Evolutionary conservation across 2,888 invertebrate species (phyloP).

Genomic region (Drosophila anomelani): DNA sequence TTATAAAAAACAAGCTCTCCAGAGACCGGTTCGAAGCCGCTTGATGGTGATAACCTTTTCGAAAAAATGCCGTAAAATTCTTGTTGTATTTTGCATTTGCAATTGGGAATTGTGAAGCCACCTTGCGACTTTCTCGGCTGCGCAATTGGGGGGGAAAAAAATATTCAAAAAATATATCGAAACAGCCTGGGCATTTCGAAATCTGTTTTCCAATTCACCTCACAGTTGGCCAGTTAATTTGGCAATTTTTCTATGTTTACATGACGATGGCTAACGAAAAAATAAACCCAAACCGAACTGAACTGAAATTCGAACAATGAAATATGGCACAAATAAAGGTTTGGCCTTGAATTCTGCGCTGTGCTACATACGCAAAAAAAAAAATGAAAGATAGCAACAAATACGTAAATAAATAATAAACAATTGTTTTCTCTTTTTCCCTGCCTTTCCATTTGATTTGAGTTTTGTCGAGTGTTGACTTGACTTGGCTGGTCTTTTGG

Average conservation of each 20-base stretch:
- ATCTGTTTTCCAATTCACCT: slow-evolving; percentile 45
- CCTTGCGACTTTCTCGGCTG: slow-evolving; percentile 12
- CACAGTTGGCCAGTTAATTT: slow-evolving; percentile 47
- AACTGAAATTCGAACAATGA: slow-evolving; percentile 40
- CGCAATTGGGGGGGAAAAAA: slow-evolving; percentile 8
- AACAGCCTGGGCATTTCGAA: slow-evolving; percentile 38
- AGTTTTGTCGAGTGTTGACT: slow-evolving; percentile 25
- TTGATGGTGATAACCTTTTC: slow-evolving; percentile 1
- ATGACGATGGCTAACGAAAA: slow-evolving; percentile 17
- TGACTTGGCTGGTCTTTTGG: slow-evolving; percentile 9
- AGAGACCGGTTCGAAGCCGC: slow-evolving; percentile 5
- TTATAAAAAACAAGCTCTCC: neutral
- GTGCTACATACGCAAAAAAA: slow-evolving; percentile 57
- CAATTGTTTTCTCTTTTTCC: slow-evolving; percentile 73
- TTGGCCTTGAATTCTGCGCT: slow-evolving; percentile 69
- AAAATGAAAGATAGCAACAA: slow-evolving; percentile 6
- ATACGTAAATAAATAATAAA: slow-evolving; percentile 56
- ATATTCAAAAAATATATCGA: slow-evolving; percentile 9
- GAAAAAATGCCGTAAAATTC: slow-evolving; percentile 8
- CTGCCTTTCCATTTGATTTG: slow-evolving; percentile 19
- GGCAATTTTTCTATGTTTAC: slow-evolving; percentile 61
- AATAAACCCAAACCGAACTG: slow-evolving; percentile 3
- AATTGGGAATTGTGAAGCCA: neutral
- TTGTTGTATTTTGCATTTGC: slow-evolving; percentile 16
- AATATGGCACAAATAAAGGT: slow-evolving; percentile 72